Base-by-base conservation (phyloP, 2,113 vertebrate genomes). In the Caloenas nicobarica region DNA sequence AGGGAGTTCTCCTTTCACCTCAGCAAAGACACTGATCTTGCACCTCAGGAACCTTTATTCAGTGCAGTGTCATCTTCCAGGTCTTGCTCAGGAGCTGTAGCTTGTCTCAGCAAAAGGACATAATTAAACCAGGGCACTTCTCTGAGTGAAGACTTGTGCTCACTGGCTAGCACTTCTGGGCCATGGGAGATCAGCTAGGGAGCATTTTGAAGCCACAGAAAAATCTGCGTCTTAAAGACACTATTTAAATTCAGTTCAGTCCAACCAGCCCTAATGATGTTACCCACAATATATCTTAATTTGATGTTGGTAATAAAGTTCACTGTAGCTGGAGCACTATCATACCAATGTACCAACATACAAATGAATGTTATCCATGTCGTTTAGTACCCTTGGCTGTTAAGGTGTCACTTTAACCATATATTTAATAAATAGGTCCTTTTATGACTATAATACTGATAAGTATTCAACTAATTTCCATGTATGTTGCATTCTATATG, bases 291-390 rank as follows among this genome's bases (percentile, higher is more conserved):
- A 96, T 97, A 96, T 96, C 96, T 97, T 97, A 95, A 97, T 97
- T 95, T 97, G 96, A 97, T 97, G 91, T 82, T 91, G 82, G 97
- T 80, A 92, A 92, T 97, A 97, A 97, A 97, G 95, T 91, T 96
- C 93, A 82, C n/a, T 86, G 91, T 93, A 86, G 86, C 78, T 89
- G 60, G 65, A 94, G 86, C 66, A 48, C 60, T 85, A 79, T 90
- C 82, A 65, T 58, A 76, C 80, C 65, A 42, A 66, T 83, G 83
- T 89, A 85, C 88, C 90, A 91, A 96, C 89, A 96, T 89, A 93
- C 94, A 94, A 96, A 97, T 94, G 88, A 95, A 95, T 74, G 81
- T 94, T 91, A 77, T 84, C 79, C 78, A 34, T 93, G 95, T 96
- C 95, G 93, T 96, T 97, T 93, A 94, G 77, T 79, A 91, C 83